Conservation (phyloP, 1,140 invertebrate genomes). For the Cardiocondyla obscurior region DNA sequence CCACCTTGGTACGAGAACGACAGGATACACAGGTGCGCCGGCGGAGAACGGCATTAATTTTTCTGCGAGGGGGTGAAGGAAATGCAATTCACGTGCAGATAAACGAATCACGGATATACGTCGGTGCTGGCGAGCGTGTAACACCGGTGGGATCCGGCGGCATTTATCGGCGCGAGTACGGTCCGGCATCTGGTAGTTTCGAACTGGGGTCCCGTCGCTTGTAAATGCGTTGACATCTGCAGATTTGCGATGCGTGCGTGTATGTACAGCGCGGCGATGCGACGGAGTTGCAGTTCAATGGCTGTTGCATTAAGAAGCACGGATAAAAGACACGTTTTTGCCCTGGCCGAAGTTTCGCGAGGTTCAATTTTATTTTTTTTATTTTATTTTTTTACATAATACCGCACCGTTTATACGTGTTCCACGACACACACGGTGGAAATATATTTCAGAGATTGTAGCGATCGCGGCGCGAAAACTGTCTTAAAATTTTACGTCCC, state of each 20-base stretch:
- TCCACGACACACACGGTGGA: not conserved
- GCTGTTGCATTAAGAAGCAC: not conserved
- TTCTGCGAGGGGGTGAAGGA: not conserved
- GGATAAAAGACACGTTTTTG: not conserved
- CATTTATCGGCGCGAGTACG: not conserved
- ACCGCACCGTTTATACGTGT: not conserved
- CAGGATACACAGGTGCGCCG: not conserved
- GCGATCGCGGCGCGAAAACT: not conserved
- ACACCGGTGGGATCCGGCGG: slow-evolving; percentile 1
- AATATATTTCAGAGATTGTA: not conserved
- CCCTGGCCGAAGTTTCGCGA: not conserved
- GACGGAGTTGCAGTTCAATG: not conserved
- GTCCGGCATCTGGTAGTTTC: not conserved
- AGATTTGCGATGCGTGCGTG: not conserved
- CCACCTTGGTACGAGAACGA: not conserved
- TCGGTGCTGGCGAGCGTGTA: not conserved
- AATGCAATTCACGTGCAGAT: slow-evolving; percentile 18
- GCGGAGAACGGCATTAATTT: not conserved
- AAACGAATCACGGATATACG: not conserved
- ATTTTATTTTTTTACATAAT: slow-evolving; percentile 17
- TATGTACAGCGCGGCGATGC: not conserved
- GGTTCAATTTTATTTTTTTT: too few species aligned
- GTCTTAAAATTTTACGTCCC: slow-evolving; percentile 5
- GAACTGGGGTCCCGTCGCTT: not conserved
- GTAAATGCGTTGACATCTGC: slow-evolving; percentile 22